Percentiles rank a stretch among this genome's conserved stretches.
Evolutionary conservation across 2,888 invertebrate genomes (phyloP).

Genomic region (Plemyria rubiginata): DNA sequence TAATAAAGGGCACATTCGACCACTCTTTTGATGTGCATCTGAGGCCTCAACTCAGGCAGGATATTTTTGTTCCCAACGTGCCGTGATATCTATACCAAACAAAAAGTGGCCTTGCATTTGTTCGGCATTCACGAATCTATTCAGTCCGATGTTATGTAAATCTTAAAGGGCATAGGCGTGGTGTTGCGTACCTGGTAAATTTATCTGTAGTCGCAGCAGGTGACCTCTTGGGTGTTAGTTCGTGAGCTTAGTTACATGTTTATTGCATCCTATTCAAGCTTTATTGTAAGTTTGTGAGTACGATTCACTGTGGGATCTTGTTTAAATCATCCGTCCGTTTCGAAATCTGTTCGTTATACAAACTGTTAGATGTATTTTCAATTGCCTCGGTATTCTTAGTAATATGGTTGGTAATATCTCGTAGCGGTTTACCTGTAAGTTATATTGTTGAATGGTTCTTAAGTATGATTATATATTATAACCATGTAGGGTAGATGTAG

Average conservation of each 20-base stretch:
- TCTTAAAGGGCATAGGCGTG: conserved; percentile 79
- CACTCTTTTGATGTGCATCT: conserved; percentile 29
- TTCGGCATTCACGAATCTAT: conserved; percentile 64
- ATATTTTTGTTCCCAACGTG: conserved; percentile 35
- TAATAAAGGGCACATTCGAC: conserved; percentile 10
- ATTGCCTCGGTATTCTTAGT: conserved; percentile 11
- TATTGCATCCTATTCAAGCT: conserved; percentile 58
- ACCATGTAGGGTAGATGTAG: too few species aligned
- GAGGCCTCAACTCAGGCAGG: conserved; percentile 11
- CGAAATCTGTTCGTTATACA: conserved; percentile 39
- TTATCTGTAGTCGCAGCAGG: conserved; percentile 79
- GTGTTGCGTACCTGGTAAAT: conserved; percentile 63
- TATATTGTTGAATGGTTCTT: conserved; percentile 3
- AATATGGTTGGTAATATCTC: conserved; percentile 5
- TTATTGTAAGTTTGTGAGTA: conserved; percentile 41
- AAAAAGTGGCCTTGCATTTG: conserved; percentile 58
- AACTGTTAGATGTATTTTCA: conserved; percentile 23
- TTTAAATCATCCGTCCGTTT: conserved; percentile 51
- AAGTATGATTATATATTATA: not conserved
- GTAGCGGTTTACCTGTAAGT: conserved; percentile 9
- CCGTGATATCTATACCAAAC: conserved; percentile 41
- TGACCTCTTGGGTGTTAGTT: conserved; percentile 78
- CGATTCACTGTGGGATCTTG: conserved; percentile 44
- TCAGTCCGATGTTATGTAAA: conserved; percentile 67
- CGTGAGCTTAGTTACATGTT: conserved; percentile 68